These are phyloP conservation scores for Meloidogyne chitwoodi DNA, from an alignment of 1,140 invertebrate genomes.

Conservation along the genomic window DNA sequence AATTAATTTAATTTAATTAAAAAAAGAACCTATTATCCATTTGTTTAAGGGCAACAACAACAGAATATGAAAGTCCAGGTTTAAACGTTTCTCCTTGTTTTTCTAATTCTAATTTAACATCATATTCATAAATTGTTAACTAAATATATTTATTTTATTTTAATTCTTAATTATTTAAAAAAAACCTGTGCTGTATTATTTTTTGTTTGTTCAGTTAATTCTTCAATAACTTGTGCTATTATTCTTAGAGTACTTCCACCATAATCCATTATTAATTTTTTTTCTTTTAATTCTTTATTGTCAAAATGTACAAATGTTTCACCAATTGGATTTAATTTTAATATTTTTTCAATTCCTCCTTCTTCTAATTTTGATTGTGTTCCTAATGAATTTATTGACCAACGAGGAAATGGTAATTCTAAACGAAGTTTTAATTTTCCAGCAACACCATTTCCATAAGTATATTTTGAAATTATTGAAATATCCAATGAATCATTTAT, in stretches of 20 bases:
- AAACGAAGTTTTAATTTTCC: constrained; percentile 62
- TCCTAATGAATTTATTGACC: constrained; percentile 32
- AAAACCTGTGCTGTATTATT: constrained; percentile 64
- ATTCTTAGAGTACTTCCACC: constrained; percentile 63
- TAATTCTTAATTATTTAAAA: neutral
- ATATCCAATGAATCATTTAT: constrained; percentile 65
- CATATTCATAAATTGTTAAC: constrained; percentile 68
- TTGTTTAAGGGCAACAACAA: constrained; percentile 67
- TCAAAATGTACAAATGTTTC: constrained; percentile 54
- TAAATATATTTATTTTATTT: constrained; percentile 1
- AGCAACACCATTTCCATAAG: constrained; percentile 72
- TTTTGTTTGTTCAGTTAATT: constrained; percentile 67
- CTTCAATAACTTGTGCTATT: constrained; percentile 67
- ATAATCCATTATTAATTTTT: constrained; percentile 61
- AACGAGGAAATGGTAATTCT: constrained; percentile 52
- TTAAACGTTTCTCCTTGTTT: constrained; percentile 80
- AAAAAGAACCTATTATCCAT: constrained; percentile 51
- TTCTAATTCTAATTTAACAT: constrained; percentile 77
- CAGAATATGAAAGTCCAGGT: constrained; percentile 76
- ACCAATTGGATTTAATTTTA: constrained; percentile 53
- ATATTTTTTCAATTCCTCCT: constrained; percentile 57
- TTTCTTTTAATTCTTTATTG: constrained; percentile 52
- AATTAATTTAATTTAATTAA: constrained; percentile 16
- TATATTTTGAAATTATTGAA: constrained; percentile 70
- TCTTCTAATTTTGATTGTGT: constrained; percentile 12